These are phyloP conservation scores for Venustaconcha ellipsiformis DNA, from an alignment of 1,140 invertebrate genomes.

Conservation along the genomic window DNA sequence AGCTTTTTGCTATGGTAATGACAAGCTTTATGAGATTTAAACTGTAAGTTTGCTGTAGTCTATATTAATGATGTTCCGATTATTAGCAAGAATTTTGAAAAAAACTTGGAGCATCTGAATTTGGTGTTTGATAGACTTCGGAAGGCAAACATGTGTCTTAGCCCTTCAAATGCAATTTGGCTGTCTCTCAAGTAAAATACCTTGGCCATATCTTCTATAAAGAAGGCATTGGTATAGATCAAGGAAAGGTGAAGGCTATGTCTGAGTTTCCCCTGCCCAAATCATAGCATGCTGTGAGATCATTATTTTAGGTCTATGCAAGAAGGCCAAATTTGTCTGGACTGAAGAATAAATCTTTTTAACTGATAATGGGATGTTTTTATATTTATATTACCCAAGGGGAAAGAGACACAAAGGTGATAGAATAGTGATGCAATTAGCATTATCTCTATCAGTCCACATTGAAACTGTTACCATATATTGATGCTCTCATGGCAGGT, in stretches of 20 bases:
- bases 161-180: conserved; percentile 42
- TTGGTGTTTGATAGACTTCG: conserved; percentile 31
- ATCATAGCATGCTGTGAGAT: not conserved
- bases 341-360: not conserved
- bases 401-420: too few species aligned
- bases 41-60: conserved; percentile 34
- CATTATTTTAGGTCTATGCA: conserved; percentile 2
- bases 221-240: conserved; percentile 27
- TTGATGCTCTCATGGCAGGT: too few species aligned
- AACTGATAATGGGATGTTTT: too few species aligned
- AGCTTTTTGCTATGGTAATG: conserved; percentile 24
- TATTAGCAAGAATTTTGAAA: conserved; percentile 31
- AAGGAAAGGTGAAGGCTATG: conserved; percentile 7
- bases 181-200: conserved; percentile 31
- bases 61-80: conserved; percentile 45
- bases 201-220: conserved; percentile 35
- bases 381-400: too few species aligned
- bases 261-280: conserved; percentile 12
- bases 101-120: conserved; percentile 35
- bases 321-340: conserved; percentile 11
- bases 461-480: too few species aligned
- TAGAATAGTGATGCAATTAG: too few species aligned
- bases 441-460: too few species aligned
- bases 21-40: conserved; percentile 21
- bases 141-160: conserved; percentile 31